Conservation (phyloP, 92 coral and sea anemone genomes). For the Porites divaricata region DNA sequence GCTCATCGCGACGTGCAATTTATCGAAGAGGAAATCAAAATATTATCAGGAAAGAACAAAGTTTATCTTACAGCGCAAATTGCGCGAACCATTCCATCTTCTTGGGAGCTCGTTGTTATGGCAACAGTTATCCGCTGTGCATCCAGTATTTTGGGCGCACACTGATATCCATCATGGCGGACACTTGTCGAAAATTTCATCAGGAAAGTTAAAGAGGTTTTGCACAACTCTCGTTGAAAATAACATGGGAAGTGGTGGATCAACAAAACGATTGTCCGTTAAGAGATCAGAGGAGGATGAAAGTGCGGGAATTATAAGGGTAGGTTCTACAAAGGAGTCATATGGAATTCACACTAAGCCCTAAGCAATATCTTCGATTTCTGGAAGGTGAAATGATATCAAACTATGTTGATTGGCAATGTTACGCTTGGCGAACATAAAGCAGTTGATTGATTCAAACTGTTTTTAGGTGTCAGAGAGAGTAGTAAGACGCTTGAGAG, state of each 20-base stretch:
- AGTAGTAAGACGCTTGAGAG: constrained; percentile 81
- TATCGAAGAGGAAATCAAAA: neutral
- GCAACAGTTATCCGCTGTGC: constrained; percentile 57
- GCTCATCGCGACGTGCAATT: constrained; percentile 49
- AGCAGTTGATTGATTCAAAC: neutral
- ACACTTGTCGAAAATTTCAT: constrained; percentile 11
- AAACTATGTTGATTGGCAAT: neutral
- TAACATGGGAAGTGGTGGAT: constrained; percentile 87
- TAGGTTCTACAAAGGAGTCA: constrained; percentile 6
- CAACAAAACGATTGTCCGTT: constrained; percentile 82
- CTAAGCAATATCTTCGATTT: neutral
- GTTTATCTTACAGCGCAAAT: neutral
- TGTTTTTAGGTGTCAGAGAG: constrained; percentile 82
- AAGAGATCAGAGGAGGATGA: constrained; percentile 69
- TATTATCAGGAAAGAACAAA: neutral
- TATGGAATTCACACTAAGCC: neutral
- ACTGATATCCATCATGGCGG: constrained; percentile 73
- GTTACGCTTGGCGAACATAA: neutral
- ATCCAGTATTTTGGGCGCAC: constrained; percentile 29
- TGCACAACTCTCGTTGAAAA: neutral
- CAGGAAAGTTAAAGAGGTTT: neutral
- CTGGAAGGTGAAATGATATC: too few relatives aligned
- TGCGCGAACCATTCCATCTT: neutral
- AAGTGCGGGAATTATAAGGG: constrained; percentile 77
- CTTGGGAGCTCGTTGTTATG: constrained; percentile 39